Conservation (phyloP, 1,140 invertebrate genomes). For the Vanessa tameamea region DNA sequence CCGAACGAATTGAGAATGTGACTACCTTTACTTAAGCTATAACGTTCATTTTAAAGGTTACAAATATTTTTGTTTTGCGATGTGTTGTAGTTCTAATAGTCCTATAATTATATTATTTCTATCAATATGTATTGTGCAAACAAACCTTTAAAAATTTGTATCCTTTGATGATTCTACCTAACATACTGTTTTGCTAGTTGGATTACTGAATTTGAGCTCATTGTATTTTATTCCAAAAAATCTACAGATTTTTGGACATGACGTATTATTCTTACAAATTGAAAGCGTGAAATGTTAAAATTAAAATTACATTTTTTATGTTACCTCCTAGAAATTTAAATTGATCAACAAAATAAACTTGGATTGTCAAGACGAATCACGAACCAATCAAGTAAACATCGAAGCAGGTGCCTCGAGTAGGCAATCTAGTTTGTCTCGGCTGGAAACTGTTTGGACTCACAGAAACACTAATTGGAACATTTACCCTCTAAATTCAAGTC, state of each 20-base stretch:
- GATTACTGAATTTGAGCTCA: no score
- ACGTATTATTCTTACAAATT: no score
- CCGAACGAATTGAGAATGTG: conserved; percentile 28
- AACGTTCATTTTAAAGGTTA: conserved; percentile 30
- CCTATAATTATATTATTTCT: no score
- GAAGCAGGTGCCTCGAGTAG: conserved; percentile 58
- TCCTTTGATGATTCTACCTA: no score
- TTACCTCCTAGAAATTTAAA: conserved; percentile 26
- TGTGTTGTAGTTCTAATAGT: no score
- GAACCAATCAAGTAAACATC: conserved; percentile 38
- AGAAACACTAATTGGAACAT: conserved; percentile 75
- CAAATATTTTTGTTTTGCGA: background rate
- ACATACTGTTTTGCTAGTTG: no score
- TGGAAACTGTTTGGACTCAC: conserved; percentile 47
- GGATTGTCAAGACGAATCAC: conserved; percentile 29
- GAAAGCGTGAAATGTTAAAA: no score
- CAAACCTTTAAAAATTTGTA: no score
- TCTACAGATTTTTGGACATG: no score
- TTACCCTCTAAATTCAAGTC: conserved; percentile 71
- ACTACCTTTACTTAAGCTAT: conserved; percentile 7
- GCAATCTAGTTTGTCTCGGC: conserved; percentile 67
- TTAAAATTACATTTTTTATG: background rate
- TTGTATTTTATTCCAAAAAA: no score
- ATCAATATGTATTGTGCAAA: no score
- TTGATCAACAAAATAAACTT: conserved; percentile 10